phyloP scores from a whole-genome alignment of 92 coral and sea anemone genomes.

The Parazoanthus swiftii region DNA sequence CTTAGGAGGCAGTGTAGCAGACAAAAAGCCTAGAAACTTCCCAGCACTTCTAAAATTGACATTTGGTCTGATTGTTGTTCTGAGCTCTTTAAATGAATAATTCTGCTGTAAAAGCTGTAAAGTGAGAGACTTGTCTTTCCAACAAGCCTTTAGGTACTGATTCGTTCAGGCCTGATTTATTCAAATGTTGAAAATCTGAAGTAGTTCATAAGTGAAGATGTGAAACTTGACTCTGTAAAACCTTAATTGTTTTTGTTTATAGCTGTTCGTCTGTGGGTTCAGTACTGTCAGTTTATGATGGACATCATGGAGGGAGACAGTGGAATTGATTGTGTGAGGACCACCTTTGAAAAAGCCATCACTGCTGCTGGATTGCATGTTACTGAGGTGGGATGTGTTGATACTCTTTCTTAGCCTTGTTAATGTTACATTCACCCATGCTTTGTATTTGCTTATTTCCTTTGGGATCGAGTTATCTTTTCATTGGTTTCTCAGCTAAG shows the following conservation, averaged over 20 bases:
- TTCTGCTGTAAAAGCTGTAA: no score
- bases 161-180: not conserved
- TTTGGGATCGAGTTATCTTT: no score
- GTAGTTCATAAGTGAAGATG: not conserved
- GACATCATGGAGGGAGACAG: conserved; percentile 88
- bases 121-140: no score
- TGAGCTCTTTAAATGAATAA: no score
- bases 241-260: not conserved
- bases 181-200: not conserved
- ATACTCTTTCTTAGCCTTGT: not conserved
- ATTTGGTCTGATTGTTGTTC: no score
- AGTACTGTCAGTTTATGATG: conserved; percentile 94
- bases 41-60: no score
- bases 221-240: not conserved
- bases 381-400: conserved; percentile 72
- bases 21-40: no score
- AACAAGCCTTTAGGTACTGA: no score
- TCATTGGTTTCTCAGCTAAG: no score
- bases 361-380: conserved; percentile 92
- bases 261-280: conserved; percentile 92
- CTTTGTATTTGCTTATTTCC: no score
- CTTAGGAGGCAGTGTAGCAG: no score
- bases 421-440: not conserved
- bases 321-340: conserved; percentile 74
- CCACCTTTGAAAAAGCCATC: conserved; percentile 91